These are phyloP conservation scores for Morinoia aosen DNA, from an alignment of 2,888 invertebrate species.

Conservation along the genomic window DNA sequence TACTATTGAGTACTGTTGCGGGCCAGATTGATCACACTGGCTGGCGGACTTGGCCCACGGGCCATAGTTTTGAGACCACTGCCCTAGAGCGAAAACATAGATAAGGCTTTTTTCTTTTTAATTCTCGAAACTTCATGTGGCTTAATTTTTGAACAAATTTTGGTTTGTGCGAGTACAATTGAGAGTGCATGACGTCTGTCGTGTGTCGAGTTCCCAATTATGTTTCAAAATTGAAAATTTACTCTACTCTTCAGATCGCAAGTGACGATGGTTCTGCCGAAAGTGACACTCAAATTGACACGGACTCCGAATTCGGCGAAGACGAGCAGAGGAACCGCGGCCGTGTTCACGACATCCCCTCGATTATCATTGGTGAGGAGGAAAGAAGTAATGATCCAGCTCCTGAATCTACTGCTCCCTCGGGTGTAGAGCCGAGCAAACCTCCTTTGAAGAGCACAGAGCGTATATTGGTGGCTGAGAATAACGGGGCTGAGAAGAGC, in stretches of 20 bases:
- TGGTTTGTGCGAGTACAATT: not conserved
- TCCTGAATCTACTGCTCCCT: conserved; percentile 55
- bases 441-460: not conserved
- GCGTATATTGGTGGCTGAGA: conserved; percentile 37
- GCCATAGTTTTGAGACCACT: no score
- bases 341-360: conserved; percentile 79
- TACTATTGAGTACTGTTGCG: no score
- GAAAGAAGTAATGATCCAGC: conserved; percentile 59
- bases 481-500: conserved; percentile 63
- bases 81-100: no score
- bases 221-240: not conserved
- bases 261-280: conserved; percentile 75
- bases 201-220: not conserved
- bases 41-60: no score
- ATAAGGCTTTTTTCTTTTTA: no score
- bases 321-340: conserved; percentile 77
- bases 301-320: conserved; percentile 92
- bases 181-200: not conserved
- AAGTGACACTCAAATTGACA: conserved; percentile 91
- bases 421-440: not conserved
- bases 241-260: conserved; percentile 57
- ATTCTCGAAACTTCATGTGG: not conserved
- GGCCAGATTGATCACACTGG: no score
- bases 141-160: not conserved
- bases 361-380: conserved; percentile 81